phyloP scores from a whole-genome alignment of 2,888 invertebrate genomes.

The Ophonus ardosiacus region DNA sequence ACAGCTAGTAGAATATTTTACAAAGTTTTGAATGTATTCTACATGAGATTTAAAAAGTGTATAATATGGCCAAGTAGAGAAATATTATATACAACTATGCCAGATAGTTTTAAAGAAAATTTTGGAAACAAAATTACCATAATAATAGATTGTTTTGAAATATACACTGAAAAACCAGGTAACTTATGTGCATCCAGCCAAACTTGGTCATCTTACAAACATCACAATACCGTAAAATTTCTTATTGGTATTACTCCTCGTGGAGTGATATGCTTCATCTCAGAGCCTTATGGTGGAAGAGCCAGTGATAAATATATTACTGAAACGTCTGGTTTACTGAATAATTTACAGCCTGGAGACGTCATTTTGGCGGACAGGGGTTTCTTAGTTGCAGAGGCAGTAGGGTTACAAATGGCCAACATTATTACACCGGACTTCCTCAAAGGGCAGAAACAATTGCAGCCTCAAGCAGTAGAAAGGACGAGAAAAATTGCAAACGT shows the following conservation, averaged over 20 bases:
- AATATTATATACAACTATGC: no score
- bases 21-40: no score
- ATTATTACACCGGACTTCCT: no score
- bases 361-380: conserved; percentile 66
- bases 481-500: conserved; percentile 66
- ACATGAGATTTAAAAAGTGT: no score
- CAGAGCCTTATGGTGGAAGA: conserved; percentile 56
- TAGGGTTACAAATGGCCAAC: no score
- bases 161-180: conserved; percentile 51
- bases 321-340: conserved; percentile 21
- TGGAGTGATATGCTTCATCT: no score
- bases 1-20: no score
- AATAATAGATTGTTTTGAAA: background rate
- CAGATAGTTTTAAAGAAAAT: conserved; percentile 41
- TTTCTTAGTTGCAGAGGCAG: conserved; percentile 65
- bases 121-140: conserved; percentile 53
- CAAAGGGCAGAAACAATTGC: conserved; percentile 55
- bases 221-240: conserved; percentile 64
- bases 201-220: conserved; percentile 64
- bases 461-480: conserved; percentile 65
- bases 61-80: no score
- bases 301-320: conserved; percentile 61
- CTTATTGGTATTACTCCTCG: conserved; percentile 65
- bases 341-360: conserved; percentile 63
- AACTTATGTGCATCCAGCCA: conserved; percentile 43